A percentile compares a stretch with the other conserved stretches of the same genome.
Evolutionary conservation across 2,113 vertebrate species (phyloP).

Genomic region (Hoplias malabaricus): DNA sequence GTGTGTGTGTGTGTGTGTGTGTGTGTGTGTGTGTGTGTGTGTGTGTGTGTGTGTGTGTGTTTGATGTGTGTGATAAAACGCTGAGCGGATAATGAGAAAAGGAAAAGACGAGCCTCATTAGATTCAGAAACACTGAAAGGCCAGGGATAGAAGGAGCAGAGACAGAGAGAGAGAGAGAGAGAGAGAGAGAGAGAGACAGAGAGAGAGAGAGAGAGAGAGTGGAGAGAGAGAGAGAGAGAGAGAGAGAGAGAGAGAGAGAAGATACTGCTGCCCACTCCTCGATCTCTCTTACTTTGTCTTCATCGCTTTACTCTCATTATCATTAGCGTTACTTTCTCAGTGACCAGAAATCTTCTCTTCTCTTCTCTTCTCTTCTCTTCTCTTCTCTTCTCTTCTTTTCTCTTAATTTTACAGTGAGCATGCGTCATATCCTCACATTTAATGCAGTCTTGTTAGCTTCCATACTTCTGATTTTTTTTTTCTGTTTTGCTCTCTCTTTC

Average conservation of each 20-base stretch:
- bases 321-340: neutral
- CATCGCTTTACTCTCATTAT: neutral
- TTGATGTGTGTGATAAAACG: constrained; percentile 72
- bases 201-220: too few species aligned
- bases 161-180: too few species aligned
- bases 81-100: constrained; percentile 73
- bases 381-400: neutral
- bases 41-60: constrained; percentile 51
- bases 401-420: neutral
- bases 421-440: too few species aligned
- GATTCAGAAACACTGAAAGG: constrained; percentile 67
- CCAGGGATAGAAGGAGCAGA: constrained; percentile 61
- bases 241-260: constrained; percentile 41
- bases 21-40: constrained; percentile 3
- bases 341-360: neutral
- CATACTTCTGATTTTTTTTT: neutral
- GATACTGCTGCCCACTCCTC: constrained; percentile 43
- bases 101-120: constrained; percentile 69
- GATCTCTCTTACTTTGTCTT: neutral
- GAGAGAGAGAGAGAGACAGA: too few species aligned
- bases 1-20: constrained; percentile 2
- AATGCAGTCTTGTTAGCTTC: neutral
- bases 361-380: neutral
- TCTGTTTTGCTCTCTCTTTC: neutral
- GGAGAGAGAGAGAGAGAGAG: too few species aligned